Conservation (phyloP, 1,140 invertebrate genomes). For the Augochlora pura region DNA sequence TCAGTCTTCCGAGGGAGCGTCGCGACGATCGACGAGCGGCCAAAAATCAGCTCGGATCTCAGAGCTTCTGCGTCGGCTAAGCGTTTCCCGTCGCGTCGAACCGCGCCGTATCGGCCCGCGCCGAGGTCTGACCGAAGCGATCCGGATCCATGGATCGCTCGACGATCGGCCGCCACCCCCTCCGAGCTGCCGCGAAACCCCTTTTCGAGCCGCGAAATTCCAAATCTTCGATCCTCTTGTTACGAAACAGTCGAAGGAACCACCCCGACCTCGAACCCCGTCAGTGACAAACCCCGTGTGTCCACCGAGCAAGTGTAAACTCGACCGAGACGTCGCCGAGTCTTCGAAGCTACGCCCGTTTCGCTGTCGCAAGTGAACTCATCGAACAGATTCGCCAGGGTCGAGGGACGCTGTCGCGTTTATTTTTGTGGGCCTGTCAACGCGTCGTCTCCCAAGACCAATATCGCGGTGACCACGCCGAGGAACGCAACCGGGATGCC, state of each 20-base stretch:
- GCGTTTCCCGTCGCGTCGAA: too few species aligned
- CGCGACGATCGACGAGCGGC: conserved; percentile 55
- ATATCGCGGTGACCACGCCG: neutral
- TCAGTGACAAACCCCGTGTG: too few species aligned
- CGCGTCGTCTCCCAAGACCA: neutral
- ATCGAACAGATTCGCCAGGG: conserved; percentile 30
- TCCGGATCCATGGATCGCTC: conserved; percentile 30
- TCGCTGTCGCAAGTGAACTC: conserved; percentile 7
- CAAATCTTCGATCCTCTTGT: neutral
- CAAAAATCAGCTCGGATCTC: conserved; percentile 32
- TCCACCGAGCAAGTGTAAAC: too few species aligned
- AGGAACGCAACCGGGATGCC: conserved; percentile 1
- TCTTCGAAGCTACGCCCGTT: neutral
- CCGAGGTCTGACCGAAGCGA: neutral
- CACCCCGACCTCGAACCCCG: too few species aligned
- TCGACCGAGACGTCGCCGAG: too few species aligned
- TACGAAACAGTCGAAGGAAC: neutral
- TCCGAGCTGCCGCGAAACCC: neutral
- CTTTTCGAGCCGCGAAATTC: neutral
- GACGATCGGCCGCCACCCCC: conserved; percentile 34
- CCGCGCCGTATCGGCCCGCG: too few species aligned
- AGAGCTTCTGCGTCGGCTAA: neutral
- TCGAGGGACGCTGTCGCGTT: conserved; percentile 34
- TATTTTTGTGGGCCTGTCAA: conserved; percentile 35
- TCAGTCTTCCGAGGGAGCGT: conserved; percentile 65